These are phyloP conservation scores for Anastrepha obliqua DNA, from an alignment of 1,140 invertebrate species.

Conservation along the genomic window DNA sequence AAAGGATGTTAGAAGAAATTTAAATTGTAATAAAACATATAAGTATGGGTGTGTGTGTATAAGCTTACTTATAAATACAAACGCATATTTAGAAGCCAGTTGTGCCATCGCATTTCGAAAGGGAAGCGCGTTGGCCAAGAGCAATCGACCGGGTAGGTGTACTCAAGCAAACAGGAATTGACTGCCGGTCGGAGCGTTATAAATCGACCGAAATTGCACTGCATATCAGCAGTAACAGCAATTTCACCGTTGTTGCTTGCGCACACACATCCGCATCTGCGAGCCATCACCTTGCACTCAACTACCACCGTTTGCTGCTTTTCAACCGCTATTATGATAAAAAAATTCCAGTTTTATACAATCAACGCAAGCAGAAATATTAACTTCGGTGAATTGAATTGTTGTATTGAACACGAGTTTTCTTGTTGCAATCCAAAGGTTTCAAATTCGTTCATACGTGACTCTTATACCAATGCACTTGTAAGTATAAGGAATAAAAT, in stretches of 20 bases:
- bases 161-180: neutral
- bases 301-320: neutral
- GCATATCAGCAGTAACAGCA: neutral
- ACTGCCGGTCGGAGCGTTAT: neutral
- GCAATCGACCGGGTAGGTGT: conserved; percentile 27
- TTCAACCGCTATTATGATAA: neutral
- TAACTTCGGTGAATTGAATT: conserved; percentile 29
- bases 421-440: conserved; percentile 37
- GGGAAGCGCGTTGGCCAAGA: neutral
- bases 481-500: neutral
- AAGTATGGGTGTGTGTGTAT: too few species aligned
- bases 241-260: neutral
- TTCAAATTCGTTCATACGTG: conserved; percentile 36
- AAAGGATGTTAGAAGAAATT: conserved; percentile 40
- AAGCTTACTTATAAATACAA: too few species aligned
- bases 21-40: conserved; percentile 9
- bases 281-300: neutral
- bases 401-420: conserved; percentile 41
- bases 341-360: neutral
- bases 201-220: neutral
- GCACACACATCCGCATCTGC: neutral
- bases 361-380: conserved; percentile 33
- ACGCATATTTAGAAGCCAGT: too few species aligned
- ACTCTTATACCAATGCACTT: neutral
- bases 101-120: neutral